Evolutionary conservation across 2,888 invertebrate genomes (phyloP).

Genomic region (Eristalis tenax): DNA sequence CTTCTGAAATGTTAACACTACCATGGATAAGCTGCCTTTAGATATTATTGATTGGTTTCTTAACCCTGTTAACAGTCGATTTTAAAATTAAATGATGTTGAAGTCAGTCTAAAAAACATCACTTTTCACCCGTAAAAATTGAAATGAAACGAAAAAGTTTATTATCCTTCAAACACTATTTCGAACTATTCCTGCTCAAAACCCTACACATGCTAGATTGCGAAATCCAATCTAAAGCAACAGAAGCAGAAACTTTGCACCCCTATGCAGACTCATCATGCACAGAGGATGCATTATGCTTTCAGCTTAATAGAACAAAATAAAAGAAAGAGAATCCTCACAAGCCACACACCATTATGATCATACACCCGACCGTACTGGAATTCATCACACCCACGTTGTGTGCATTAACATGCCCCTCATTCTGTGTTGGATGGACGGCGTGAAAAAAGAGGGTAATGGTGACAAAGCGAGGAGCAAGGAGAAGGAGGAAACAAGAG

Average conservation of each 20-base stretch:
- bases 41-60: too few species aligned
- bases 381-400: conserved; percentile 51
- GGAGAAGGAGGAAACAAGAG: conserved; percentile 7
- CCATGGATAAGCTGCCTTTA: too few species aligned
- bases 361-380: conserved; percentile 47
- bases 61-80: too few species aligned
- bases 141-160: conserved; percentile 38
- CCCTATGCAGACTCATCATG: conserved; percentile 9
- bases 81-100: too few species aligned
- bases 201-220: not conserved
- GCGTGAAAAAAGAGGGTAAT: not conserved
- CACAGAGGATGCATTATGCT: conserved; percentile 62
- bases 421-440: not conserved
- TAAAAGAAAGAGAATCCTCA: conserved; percentile 16
- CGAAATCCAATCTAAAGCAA: conserved; percentile 36
- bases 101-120: too few species aligned
- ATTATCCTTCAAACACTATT: conserved; percentile 47
- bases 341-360: conserved; percentile 31
- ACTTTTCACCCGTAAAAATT: not conserved
- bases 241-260: conserved; percentile 32
- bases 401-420: conserved; percentile 42
- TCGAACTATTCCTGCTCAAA: not conserved
- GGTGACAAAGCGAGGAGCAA: not conserved
- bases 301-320: conserved; percentile 54
- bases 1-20: too few species aligned